Base-by-base conservation (phyloP, 2,797 vertebrate genomes). In the Melanotaenia trifasciata region DNA sequence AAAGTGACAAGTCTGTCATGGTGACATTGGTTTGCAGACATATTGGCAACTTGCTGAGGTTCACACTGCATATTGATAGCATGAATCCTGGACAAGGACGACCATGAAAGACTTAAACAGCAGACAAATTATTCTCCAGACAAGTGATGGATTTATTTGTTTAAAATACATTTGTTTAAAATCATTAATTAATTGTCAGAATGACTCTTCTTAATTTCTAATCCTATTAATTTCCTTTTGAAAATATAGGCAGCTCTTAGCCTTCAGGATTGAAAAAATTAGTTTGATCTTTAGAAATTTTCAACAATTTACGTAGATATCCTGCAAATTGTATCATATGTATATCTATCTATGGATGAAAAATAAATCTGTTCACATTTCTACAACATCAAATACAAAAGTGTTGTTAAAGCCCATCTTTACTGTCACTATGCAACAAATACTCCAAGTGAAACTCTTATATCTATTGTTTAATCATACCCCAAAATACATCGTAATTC, bases 31-130 rank as follows among this genome's bases (percentile, higher is more conserved):
- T 36, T 18, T n/a, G 66, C 58, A 78, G 79, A 84, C 78, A 77
- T 88, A 88, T 87, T 84, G 81, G 82, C 24, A 62, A 63, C 51
- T 54, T 64, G 61, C 65, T 68, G 72, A 72, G 70, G 76, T 80
- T 88, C 69, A 61, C 47, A 7, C 50, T 60, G 80, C 84, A 86
- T 87, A 74, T 78, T 83, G 78, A 87, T 82, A 3, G 26, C 0
- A 20, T 50, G 43, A 53, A 81, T 36, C 58, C 18, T 30, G 8
- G 57, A 38, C 68, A 78, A 79, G 76, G 72, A 69, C 76, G 59
- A 22, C 3, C 11, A 53, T 59, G 67, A 76, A 67, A 66, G 60
- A 65, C 51, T 72, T 53, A 0, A 51, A 50, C 13, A 65, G 58
- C 51, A 68, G 38, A 53, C 12, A 62, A 35, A 45, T 16, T 22